Evolutionary conservation across 2,113 vertebrate species (phyloP), one percentile per base, ranked within the genome.

Genomic region (Hemicordylus capensis): DNA sequence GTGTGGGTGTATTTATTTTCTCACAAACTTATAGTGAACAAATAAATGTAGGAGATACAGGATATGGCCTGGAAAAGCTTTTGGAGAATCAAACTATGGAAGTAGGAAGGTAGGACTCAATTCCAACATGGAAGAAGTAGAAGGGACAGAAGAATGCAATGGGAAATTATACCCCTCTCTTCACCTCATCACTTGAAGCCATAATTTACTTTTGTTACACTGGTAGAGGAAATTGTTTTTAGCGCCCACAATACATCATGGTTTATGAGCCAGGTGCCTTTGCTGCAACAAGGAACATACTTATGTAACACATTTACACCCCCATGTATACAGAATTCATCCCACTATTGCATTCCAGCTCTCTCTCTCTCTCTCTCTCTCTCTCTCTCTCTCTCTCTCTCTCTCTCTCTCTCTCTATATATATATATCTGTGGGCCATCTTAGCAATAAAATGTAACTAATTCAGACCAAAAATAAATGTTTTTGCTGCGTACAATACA

Each of bases 151-250:
- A 56, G 3, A 42, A 24, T 46, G 31, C 17, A 63, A 5, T 26
- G 56, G 28, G 59, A 31, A 61, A 44, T 6, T 8, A 31, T 59
- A 39, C 24, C 42, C 75, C 51, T 3, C 22, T 59, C 56, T 28
- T 10, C n/a, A 1, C 54, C 22, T 1, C 63, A 75, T 34, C 2
- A 87, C 58, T 78, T 24, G 48, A 44, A 3, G 44, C 48, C 26
- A 85, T 79, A 12, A 15, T 86, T 34, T 72, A 39, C 69, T 63
- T 84, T 83, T 42, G 75, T 34, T 24, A 80, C 31, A 67, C 70
- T 11, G 73, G 9, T 14, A 37, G 78, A 87, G 34, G 51, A 72
- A 82, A 61, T 48, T 19, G 24, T 17, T 28, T 79, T 3, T 28
- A 42, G 15, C 39, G 31, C 78, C 64, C 46, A 1, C 24, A 48